A percentile compares a stretch with the other conserved stretches of the same genome.
Conservation (phyloP, 2,113 vertebrate genomes). For the Petrocephalus zakoni region DNA sequence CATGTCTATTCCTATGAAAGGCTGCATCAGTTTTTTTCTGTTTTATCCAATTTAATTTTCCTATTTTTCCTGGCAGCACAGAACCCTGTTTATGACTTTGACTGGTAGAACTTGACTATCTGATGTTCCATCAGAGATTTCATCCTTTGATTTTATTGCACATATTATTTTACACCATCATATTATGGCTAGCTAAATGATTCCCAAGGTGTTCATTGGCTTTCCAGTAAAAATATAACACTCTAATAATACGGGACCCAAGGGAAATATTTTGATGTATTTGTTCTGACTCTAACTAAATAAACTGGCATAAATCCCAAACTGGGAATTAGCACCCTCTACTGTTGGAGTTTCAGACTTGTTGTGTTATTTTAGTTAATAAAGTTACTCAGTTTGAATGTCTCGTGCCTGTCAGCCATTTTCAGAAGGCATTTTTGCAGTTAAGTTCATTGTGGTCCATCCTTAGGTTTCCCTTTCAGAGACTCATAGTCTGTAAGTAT, state of each 20-base stretch:
- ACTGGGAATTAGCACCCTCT: too few species aligned
- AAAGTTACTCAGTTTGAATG: too few species aligned
- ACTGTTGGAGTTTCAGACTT: too few species aligned
- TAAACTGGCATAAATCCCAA: too few species aligned
- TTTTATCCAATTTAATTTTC: background rate
- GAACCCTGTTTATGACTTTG: background rate
- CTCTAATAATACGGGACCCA: background rate
- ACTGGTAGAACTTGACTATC: background rate
- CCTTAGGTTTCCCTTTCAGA: too few species aligned
- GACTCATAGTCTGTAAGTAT: too few species aligned
- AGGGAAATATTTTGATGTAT: background rate
- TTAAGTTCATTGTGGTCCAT: too few species aligned
- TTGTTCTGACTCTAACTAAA: too few species aligned
- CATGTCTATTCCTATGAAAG: background rate
- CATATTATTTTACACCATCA: background rate
- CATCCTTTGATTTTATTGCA: background rate
- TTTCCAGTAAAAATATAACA: background rate
- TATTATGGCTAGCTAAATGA: background rate
- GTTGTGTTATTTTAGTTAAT: too few species aligned
- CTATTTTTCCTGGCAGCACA: background rate
- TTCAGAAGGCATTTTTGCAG: too few species aligned
- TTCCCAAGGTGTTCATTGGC: background rate
- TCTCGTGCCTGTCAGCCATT: too few species aligned
- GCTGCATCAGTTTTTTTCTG: background rate
- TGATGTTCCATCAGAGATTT: background rate